A percentile compares a stretch with the other conserved stretches of the same genome.
These are phyloP conservation scores for Spodoptera frugiperda DNA, from an alignment of 1,140 invertebrate species.

Conservation along the genomic window DNA sequence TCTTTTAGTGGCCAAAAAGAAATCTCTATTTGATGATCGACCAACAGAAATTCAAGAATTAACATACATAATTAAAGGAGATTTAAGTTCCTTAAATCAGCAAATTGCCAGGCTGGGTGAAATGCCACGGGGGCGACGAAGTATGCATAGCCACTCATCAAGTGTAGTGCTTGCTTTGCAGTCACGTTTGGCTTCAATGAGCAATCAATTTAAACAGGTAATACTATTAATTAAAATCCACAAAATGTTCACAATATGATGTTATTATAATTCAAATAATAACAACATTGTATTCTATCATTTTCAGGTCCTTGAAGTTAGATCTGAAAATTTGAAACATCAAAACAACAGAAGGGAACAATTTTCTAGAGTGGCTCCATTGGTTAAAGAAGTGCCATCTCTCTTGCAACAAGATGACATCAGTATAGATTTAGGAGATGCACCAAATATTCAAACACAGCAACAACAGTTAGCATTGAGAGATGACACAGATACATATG, in stretches of 20 bases:
- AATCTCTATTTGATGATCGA: conserved; percentile 98
- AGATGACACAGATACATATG: conserved; percentile 95
- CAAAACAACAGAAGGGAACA: conserved; percentile 97
- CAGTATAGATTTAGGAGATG: conserved; percentile 91
- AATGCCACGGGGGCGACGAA: conserved; percentile 91
- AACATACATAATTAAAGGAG: conserved; percentile 99
- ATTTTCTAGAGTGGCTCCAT: conserved; percentile 94
- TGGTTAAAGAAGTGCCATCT: conserved; percentile 89
- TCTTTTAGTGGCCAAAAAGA: conserved; percentile 97
- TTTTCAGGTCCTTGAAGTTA: conserved; percentile 92
- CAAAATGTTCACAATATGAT: background rate
- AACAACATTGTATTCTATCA: no score
- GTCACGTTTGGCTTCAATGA: conserved; percentile 98
- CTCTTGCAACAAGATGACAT: conserved; percentile 91
- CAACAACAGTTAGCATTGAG: conserved; percentile 91
- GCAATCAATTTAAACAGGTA: conserved; percentile 97
- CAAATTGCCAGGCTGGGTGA: conserved; percentile 96
- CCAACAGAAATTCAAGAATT: conserved; percentile 98
- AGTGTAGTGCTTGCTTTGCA: conserved; percentile 97
- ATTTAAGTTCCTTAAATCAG: conserved; percentile 97
- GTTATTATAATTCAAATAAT: background rate
- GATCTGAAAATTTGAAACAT: conserved; percentile 97
- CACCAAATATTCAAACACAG: conserved; percentile 83
- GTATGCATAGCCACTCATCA: conserved; percentile 97
- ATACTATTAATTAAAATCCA: conserved; percentile 25